Base-by-base conservation (phyloP, 2,113 vertebrate species). In the Ameiurus melas region DNA sequence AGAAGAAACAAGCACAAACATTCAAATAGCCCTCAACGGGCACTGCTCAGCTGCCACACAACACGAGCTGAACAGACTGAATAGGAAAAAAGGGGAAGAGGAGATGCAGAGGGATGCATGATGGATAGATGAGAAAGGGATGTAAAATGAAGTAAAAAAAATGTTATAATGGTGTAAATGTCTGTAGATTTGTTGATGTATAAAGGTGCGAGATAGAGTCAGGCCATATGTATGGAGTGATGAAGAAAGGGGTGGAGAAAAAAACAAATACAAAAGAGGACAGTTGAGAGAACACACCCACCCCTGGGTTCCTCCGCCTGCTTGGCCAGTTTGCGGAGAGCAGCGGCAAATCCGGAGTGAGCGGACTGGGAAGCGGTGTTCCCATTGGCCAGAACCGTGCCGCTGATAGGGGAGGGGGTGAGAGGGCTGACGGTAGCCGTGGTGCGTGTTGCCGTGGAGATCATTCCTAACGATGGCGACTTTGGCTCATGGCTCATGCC, bases 401-500 rank as follows among this genome's bases (percentile, higher is more conserved):
- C 85, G 25, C 58, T 87, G 85, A 89, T 83, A 88, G 90, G 88
- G n/a, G 90, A 90, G 22, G 97, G 97, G 94, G 97, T 97, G 94
- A 99, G 96, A 91, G 98, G 98, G 95, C 95, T 98, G 93, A 99
- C 97, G 90, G 98, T 98, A 90, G 98, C 98, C 0, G 97, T 99
- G 95, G 96, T 99, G 96, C 98, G 96, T 88, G 97, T 97, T 93
- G 97, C 97, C 4, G 97, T 97, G 94, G 97, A 98, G 93, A 99
- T 97, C 98, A 98, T 98, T 96, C 97, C 97, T 98, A 98, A 95
- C 90, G 97, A 97, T 95, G 97, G 95, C 64, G 97, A 97, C 96
- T 97, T 97, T 95, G 97, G 97, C 94, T 99, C 98, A 98, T 98
- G 97, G 98, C 97, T 99, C 97, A 99, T 99, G 97, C 98, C 98